phyloP scores from a whole-genome alignment of 2,888 invertebrate species.

The Andricus curvator region DNA sequence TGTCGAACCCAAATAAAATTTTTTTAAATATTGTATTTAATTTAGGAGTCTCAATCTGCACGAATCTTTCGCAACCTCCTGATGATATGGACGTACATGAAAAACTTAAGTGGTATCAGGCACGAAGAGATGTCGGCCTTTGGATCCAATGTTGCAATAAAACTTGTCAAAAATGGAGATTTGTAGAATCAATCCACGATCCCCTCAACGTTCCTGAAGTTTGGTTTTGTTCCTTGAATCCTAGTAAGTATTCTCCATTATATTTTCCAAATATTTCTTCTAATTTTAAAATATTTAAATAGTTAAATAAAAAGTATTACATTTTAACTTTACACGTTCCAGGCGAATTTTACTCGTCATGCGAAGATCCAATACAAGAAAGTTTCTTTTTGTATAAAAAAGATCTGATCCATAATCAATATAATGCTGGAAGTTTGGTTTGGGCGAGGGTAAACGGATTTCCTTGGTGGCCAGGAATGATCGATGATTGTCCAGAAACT shows the following conservation, averaged over 20 bases:
- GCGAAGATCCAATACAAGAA: conserved; percentile 79
- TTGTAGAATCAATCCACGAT: conserved; percentile 80
- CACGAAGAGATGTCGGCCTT: conserved; percentile 79
- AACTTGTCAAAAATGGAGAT: conserved; percentile 82
- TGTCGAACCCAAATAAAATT: too few species aligned
- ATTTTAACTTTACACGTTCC: conserved; percentile 43
- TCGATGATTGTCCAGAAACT: conserved; percentile 84
- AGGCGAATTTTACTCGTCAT: conserved; percentile 79
- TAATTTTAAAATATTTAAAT: conserved; percentile 13
- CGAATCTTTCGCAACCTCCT: background rate
- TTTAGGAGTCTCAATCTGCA: background rate
- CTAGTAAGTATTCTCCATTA: conserved; percentile 75
- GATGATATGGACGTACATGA: conserved; percentile 43
- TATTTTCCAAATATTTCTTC: conserved; percentile 18
- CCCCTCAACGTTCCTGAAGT: conserved; percentile 81
- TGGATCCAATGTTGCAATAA: conserved; percentile 82
- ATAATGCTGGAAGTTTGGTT: conserved; percentile 84
- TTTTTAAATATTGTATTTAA: background rate
- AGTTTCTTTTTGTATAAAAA: conserved; percentile 79
- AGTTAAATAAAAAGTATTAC: conserved; percentile 22
- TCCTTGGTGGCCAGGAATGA: conserved; percentile 88
- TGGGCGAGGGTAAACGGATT: conserved; percentile 82
- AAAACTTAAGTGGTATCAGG: conserved; percentile 79
- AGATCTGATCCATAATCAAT: conserved; percentile 81
- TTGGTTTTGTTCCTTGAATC: conserved; percentile 84